A percentile compares a stretch with the other conserved stretches of the same genome.
phyloP scores from a whole-genome alignment of 2,797 vertebrate species.

The Gallinago solitaria region DNA sequence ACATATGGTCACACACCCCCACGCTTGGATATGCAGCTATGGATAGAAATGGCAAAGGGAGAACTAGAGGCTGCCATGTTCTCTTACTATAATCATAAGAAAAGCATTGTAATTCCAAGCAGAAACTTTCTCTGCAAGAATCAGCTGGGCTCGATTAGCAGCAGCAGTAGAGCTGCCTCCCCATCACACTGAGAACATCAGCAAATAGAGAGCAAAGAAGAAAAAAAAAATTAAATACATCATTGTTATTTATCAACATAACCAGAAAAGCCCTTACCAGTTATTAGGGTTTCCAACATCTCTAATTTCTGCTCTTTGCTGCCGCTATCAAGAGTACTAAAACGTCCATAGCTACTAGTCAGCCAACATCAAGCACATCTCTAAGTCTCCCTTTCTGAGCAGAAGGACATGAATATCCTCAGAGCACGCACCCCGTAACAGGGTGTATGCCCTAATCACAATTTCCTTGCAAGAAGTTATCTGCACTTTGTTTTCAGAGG shows the following conservation, averaged over 20 bases:
- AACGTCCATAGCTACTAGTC: neutral
- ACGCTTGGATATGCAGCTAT: neutral
- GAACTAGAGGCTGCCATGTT: neutral
- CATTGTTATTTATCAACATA: neutral
- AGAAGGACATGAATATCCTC: neutral
- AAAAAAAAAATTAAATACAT: neutral
- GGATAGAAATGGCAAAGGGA: neutral
- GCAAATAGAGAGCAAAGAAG: neutral
- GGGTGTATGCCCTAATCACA: neutral
- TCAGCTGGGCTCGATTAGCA: neutral
- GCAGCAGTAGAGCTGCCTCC: neutral
- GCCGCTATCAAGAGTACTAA: neutral
- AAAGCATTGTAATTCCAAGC: neutral
- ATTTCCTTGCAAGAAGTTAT: neutral
- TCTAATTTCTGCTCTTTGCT: neutral
- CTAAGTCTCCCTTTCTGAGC: neutral
- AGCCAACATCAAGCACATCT: neutral
- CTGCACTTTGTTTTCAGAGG: neutral
- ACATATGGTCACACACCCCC: neutral
- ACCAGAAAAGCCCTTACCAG: neutral
- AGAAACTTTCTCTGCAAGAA: neutral
- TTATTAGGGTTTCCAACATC: neutral
- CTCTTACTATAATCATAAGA: neutral
- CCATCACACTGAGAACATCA: neutral
- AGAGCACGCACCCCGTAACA: accelerated